phyloP scores from a whole-genome alignment of 2,797 vertebrate species.

The Muscicapa striata region DNA sequence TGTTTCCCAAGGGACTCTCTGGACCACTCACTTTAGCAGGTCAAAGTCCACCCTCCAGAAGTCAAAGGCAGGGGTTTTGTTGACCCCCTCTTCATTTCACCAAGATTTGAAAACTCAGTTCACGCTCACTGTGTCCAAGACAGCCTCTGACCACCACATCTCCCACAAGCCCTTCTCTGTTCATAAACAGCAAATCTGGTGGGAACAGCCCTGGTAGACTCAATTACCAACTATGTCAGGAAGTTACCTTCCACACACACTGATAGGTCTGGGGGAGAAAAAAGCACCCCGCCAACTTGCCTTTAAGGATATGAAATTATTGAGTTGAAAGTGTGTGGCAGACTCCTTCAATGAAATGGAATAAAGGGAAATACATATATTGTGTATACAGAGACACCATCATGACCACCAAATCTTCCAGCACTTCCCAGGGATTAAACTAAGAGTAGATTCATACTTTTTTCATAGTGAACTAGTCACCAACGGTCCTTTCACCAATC shows the following conservation, averaged over 20 bases:
- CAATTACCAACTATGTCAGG: too few species aligned
- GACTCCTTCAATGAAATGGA: not conserved
- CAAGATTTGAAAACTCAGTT: not conserved
- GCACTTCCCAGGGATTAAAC: not conserved
- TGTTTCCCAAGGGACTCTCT: not conserved
- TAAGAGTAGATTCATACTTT: not conserved
- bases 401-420: not conserved
- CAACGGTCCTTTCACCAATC: not conserved
- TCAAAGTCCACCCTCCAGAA: not conserved
- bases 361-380: not conserved
- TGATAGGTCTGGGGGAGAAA: not conserved
- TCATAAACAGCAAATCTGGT: not conserved
- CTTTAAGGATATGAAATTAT: not conserved
- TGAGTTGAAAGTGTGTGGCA: not conserved
- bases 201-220: not conserved
- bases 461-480: not conserved
- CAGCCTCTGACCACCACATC: fast-evolving
- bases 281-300: not conserved
- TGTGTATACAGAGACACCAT: not conserved
- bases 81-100: not conserved
- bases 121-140: not conserved
- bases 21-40: not conserved
- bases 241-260: not conserved
- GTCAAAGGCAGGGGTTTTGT: not conserved
- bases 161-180: not conserved